Conservation (phyloP, 2,888 invertebrate species). For the Linyphia triangularis region DNA sequence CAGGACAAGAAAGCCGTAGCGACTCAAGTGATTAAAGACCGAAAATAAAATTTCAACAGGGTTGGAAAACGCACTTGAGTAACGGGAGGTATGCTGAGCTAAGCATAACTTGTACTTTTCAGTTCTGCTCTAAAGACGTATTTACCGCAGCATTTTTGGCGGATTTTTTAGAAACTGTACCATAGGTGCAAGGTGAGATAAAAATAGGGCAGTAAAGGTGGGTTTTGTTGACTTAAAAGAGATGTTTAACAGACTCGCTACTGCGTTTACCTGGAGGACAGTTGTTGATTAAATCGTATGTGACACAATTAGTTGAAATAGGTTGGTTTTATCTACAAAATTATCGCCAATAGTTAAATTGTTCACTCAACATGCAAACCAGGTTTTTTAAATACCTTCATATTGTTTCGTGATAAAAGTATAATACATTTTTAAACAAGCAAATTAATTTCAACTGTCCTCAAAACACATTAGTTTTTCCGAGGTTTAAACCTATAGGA, state of each 20-base stretch:
- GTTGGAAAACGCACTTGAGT: background rate
- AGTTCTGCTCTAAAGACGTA: conserved; percentile 4
- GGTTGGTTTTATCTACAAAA: too few species aligned
- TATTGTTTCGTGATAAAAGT: too few species aligned
- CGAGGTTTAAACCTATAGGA: too few species aligned
- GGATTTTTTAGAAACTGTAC: conserved; percentile 12
- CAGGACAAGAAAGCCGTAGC: background rate
- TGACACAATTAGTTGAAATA: too few species aligned
- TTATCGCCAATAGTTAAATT: too few species aligned
- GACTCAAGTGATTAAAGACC: background rate
- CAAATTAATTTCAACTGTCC: too few species aligned
- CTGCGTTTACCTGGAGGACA: background rate
- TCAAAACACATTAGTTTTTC: too few species aligned
- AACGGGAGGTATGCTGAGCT: background rate
- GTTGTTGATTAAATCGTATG: too few species aligned
- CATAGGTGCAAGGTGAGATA: conserved; percentile 46
- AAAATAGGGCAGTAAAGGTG: conserved; percentile 22
- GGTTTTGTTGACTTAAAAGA: background rate
- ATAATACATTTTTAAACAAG: too few species aligned
- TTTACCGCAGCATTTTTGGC: background rate
- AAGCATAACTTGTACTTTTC: conserved; percentile 11
- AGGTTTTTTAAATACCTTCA: too few species aligned
- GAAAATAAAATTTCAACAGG: too few species aligned
- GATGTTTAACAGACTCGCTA: background rate
- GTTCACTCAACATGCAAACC: too few species aligned